Evolutionary conservation across 2,888 invertebrate species (phyloP).

Genomic region (Amiota communis): DNA sequence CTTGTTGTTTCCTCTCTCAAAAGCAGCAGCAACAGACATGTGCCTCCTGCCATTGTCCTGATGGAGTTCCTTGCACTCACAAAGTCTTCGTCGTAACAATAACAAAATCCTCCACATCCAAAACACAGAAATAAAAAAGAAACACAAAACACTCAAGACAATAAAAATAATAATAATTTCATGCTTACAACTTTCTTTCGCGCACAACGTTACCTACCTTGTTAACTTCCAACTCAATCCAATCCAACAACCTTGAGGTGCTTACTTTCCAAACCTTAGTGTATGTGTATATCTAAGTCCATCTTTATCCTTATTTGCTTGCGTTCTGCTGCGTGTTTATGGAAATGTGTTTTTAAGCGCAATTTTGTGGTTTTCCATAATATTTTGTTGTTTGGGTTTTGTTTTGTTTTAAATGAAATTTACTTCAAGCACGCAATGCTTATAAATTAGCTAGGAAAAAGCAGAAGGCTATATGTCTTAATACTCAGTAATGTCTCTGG

Average conservation of each 20-base stretch:
- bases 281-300: too few relatives aligned
- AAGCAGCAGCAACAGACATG: not conserved
- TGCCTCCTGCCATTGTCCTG: slow-evolving; percentile 14
- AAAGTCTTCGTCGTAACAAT: not conserved
- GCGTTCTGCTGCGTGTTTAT: slow-evolving; percentile 39
- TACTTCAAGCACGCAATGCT: slow-evolving; percentile 42
- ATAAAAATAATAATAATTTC: slow-evolving; percentile 53
- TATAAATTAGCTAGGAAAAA: slow-evolving; percentile 48
- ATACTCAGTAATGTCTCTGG: too few relatives aligned
- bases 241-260: too few relatives aligned
- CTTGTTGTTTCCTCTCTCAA: slow-evolving; percentile 40
- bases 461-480: too few relatives aligned
- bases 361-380: slow-evolving; percentile 50
- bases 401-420: slow-evolving; percentile 26
- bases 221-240: too few relatives aligned
- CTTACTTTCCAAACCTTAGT: too few relatives aligned
- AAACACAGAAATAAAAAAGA: slow-evolving; percentile 30
- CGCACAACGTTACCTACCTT: too few relatives aligned
- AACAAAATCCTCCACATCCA: slow-evolving; percentile 16
- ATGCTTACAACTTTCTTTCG: slow-evolving; percentile 35
- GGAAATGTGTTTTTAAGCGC: slow-evolving; percentile 51
- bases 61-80: slow-evolving; percentile 54
- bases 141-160: slow-evolving; percentile 35
- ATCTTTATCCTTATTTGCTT: slow-evolving; percentile 35
- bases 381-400: slow-evolving; percentile 31